phyloP scores from a whole-genome alignment of 2,888 invertebrate species.

The Dilophus febrilis region DNA sequence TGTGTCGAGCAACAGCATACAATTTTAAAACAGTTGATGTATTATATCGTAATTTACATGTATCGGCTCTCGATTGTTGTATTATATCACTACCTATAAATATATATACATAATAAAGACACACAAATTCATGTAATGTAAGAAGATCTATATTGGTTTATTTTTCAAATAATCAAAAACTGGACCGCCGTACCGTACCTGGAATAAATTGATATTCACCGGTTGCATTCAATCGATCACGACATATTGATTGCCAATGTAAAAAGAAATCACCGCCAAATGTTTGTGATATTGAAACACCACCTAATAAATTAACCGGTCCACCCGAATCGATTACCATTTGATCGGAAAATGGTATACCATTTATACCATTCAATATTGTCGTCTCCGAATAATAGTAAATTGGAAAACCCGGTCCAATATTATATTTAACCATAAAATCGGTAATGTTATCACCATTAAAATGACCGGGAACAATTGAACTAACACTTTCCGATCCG shows the following conservation, averaged over 20 bases:
- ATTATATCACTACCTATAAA: slow-evolving; percentile 26
- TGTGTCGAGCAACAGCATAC: slow-evolving; percentile 41
- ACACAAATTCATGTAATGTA: no score
- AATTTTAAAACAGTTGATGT: slow-evolving; percentile 46
- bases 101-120: no score
- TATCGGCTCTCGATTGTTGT: slow-evolving; percentile 34
- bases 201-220: slow-evolving; percentile 36
- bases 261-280: slow-evolving; percentile 60
- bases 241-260: slow-evolving; percentile 53
- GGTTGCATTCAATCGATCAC: slow-evolving; percentile 29
- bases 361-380: slow-evolving; percentile 24
- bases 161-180: no score
- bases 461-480: slow-evolving; percentile 62
- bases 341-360: slow-evolving; percentile 21
- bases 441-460: slow-evolving; percentile 61
- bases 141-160: no score
- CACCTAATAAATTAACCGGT: slow-evolving; percentile 26
- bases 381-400: slow-evolving; percentile 51
- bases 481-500: slow-evolving; percentile 48
- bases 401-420: slow-evolving; percentile 52
- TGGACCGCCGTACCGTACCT: slow-evolving; percentile 11
- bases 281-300: slow-evolving; percentile 28
- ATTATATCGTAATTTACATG: slow-evolving; percentile 53
- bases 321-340: slow-evolving; percentile 31
- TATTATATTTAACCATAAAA: slow-evolving; percentile 50